Conservation (phyloP, 92 coral and sea anemone genomes). For the Hydrozoanthus gracilis region DNA sequence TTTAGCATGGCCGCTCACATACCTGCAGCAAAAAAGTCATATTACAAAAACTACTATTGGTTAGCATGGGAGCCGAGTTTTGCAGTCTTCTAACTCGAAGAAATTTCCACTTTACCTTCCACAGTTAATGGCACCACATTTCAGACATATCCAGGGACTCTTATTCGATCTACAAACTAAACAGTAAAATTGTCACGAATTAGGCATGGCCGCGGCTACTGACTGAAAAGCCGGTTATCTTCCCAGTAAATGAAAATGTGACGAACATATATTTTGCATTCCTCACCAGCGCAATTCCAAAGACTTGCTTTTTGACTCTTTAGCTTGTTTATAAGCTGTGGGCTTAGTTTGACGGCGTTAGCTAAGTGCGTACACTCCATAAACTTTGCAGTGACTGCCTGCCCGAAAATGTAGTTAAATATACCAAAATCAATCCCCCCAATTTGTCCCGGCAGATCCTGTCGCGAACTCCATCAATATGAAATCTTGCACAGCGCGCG, state of each 20-base stretch:
- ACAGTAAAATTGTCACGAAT: constrained; percentile 30
- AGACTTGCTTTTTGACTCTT: constrained; percentile 79
- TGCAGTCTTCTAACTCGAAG: background rate
- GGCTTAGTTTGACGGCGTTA: constrained; percentile 85
- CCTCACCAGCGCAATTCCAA: constrained; percentile 92
- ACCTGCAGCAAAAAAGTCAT: constrained; percentile 57
- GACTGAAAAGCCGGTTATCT: constrained; percentile 35
- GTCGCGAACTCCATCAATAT: constrained; percentile 63
- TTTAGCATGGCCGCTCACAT: constrained; percentile 97
- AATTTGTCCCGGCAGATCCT: constrained; percentile 59
- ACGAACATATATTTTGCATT: background rate
- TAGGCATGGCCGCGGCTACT: background rate
- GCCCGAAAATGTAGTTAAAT: constrained; percentile 44
- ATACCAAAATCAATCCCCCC: constrained; percentile 60
- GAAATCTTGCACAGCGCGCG: constrained; percentile 77
- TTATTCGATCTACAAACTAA: constrained; percentile 92
- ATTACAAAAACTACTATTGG: background rate
- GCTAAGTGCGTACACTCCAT: constrained; percentile 98
- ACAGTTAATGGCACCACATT: constrained; percentile 89
- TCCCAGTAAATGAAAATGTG: background rate
- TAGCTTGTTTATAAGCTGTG: constrained; percentile 84
- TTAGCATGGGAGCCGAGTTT: too few species aligned
- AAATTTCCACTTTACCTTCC: constrained; percentile 76
- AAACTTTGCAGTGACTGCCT: constrained; percentile 44
- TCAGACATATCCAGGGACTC: constrained; percentile 97